phyloP scores from a whole-genome alignment of 2,113 vertebrate genomes.

The Lathamus discolor region DNA sequence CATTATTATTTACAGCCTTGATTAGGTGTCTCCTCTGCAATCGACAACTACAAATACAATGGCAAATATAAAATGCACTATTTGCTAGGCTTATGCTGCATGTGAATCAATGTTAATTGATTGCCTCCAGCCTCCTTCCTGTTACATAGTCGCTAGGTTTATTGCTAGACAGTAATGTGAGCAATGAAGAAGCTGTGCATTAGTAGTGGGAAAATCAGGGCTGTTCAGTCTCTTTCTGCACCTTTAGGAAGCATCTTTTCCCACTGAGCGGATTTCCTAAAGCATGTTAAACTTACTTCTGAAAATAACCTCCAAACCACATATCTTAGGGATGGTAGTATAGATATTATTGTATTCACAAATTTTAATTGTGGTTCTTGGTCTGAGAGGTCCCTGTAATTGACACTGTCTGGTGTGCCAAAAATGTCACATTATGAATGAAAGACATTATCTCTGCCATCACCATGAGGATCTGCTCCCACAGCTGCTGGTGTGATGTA shows the following conservation, averaged over 20 bases:
- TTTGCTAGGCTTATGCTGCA: background rate
- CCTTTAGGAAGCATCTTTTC: background rate
- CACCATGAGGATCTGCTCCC: background rate
- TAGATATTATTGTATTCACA: background rate
- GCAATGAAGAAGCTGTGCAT: background rate
- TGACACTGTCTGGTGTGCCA: background rate
- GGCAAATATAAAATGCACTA: background rate
- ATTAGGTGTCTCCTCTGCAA: background rate
- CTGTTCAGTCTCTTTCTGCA: background rate
- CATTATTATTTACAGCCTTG: background rate
- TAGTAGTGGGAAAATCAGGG: background rate
- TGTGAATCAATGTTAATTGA: background rate
- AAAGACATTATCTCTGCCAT: background rate
- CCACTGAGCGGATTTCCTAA: background rate
- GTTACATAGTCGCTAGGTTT: background rate
- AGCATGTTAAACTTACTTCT: background rate
- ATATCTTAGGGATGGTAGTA: background rate
- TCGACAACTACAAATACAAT: background rate
- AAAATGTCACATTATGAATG: background rate
- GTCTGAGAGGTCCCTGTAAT: background rate
- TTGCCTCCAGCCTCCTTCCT: background rate
- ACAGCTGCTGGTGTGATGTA: rapidly evolving
- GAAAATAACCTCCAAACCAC: background rate
- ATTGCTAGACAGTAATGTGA: background rate
- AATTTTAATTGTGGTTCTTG: background rate